These are phyloP conservation scores for Cremastobaeus sp. DNA, from an alignment of 2,888 invertebrate genomes.

Conservation along the genomic window DNA sequence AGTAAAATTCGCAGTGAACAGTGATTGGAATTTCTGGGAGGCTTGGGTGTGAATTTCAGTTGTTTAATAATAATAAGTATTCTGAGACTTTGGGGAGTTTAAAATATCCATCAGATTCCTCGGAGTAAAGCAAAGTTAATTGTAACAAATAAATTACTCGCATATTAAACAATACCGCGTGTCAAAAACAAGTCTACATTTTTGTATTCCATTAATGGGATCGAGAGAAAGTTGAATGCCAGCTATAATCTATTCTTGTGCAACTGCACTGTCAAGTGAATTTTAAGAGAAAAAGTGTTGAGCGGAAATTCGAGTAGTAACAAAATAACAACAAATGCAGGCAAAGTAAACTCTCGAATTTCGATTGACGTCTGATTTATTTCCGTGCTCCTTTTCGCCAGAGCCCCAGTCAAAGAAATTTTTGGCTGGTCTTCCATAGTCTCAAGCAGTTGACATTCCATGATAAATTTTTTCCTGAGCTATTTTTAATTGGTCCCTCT, in stretches of 20 bases:
- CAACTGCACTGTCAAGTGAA: constrained; percentile 19
- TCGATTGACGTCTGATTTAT: not conserved
- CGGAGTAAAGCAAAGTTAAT: too few species aligned
- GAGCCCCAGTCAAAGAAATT: constrained; percentile 45
- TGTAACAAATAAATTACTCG: too few species aligned
- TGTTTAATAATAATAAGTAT: too few species aligned
- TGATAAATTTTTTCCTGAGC: constrained; percentile 35
- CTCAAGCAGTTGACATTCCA: constrained; percentile 26
- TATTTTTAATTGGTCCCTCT: constrained; percentile 21
- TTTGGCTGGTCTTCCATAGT: constrained; percentile 66
- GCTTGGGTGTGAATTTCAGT: too few species aligned
- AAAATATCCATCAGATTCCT: too few species aligned
- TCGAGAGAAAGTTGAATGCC: constrained; percentile 24
- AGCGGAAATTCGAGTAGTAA: constrained; percentile 8
- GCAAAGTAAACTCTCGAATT: not conserved
- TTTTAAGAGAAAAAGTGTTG: constrained; percentile 23
- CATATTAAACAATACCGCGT: too few species aligned
- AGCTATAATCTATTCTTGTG: constrained; percentile 23
- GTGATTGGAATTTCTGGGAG: too few species aligned
- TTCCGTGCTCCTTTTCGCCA: constrained; percentile 33
- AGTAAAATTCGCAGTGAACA: too few species aligned
- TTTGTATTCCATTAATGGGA: not conserved
- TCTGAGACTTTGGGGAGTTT: too few species aligned
- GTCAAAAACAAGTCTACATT: not conserved
- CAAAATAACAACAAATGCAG: not conserved